Base-by-base conservation (phyloP, 2,113 vertebrate species). In the Alethe castanea region DNA sequence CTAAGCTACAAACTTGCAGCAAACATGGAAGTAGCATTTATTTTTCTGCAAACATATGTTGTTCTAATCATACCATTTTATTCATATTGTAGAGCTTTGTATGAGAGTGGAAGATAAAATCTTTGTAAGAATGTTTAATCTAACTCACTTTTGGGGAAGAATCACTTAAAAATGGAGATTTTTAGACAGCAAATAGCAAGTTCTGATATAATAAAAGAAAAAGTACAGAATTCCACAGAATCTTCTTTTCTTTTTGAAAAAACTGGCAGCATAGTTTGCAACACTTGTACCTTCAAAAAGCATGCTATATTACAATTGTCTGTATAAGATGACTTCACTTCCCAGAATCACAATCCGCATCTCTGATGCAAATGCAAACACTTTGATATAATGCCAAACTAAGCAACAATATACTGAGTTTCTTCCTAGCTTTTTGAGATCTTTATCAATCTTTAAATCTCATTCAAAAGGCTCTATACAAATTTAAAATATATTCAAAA, bases 361-460 rank as follows among this genome's bases (percentile, higher is more conserved):
- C 44, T 95, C 65, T 57, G 66, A 74, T 86, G 59, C 36, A 91
- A 92, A 90, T 31, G 26, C 31, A 95, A 97, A 89, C 66, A 69
- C 20, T 9, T 44, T 65, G 42, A 48, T 76, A 79, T 16, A 84
- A 65, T 78, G 50, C 29, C 65, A 87, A 94, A 92, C 85, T 84
- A 93, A 88, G 35, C 26, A 90, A 92, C 1, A 14, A 54, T 81
- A 64, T 52, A 44, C 11, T 42, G 31, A 92, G 35, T 13, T 69
- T 82, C 67, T 56, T 88, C 71, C 12, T 23, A 56, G 5, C 6
- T 94, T 96, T 95, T 86, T n/a, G 45, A 83, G 19, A 45, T 20
- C 19, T 45, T 45, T 61, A 44, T 7, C 15, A 17, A 20, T 61
- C 35, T 89, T 62, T 84, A 23, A 86, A 92, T 81, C 52, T 91